Base-by-base conservation (phyloP, 2,113 vertebrate genomes). In the Alexandromys fortis region DNA sequence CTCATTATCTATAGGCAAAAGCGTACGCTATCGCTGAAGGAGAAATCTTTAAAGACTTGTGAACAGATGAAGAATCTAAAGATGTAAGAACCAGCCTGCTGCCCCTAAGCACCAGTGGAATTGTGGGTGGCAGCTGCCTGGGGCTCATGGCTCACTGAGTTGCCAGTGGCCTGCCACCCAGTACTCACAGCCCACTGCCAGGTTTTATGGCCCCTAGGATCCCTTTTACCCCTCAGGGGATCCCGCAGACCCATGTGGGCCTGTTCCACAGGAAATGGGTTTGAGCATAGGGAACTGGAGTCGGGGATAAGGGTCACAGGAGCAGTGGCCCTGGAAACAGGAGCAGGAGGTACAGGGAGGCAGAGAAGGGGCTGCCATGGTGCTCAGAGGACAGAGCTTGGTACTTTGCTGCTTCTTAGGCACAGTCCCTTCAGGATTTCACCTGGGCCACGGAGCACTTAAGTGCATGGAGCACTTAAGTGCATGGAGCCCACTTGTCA, bases 1-100 rank as follows among this genome's bases (percentile, higher is more conserved):
- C 21, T 1, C 17, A 78, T 96, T 96, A 97, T 86, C 77, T 79
- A 86, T 82, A 75, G n/a, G 85, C 52, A 7, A 67, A 97, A 92
- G 87, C 92, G 5, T 68, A 47, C 65, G 92, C 33, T 94, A 24
- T 93, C 97, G 98, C 95, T 92, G 95, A 97, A 97, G 96, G 97
- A 98, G 97, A 98, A 97, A 97, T 97, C 98, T 98, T 98, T 98
- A 98, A 98, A 97, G 96, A 97, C 72, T 98, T 97, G 98, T 94
- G 98, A 97, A 85, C 92, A 97, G 98, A 98, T 95, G 95, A 96
- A 98, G 98, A 97, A 96, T 96, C 97, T 97, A 89, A 38, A 24
- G 73, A 42, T 17, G 16, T 30, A 33, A 10, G 73, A 55, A 58
- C 30, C 42, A 38, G 49, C 28, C 30, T 38, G 42, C 33, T 52